Percentiles rank a stretch among this genome's conserved stretches.
phyloP scores from a whole-genome alignment of 2,797 vertebrate genomes.

The Gobio occitaniae region DNA sequence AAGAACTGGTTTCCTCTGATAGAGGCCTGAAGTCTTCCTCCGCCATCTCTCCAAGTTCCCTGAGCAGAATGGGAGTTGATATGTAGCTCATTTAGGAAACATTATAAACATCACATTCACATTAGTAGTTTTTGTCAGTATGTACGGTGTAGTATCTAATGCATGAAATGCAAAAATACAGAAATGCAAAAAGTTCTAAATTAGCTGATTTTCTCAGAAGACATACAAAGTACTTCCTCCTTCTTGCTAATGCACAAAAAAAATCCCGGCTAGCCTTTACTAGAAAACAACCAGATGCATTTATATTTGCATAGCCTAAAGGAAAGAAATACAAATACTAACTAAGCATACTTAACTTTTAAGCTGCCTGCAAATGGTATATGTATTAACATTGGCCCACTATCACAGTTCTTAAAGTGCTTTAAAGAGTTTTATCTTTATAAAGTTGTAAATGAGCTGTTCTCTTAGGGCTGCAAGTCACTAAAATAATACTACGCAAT shows the following conservation, averaged over 20 bases:
- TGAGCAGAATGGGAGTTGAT: background rate
- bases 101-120: background rate
- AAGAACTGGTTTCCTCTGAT: constrained; percentile 3
- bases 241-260: background rate
- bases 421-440: background rate
- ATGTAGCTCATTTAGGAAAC: background rate
- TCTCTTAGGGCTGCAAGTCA: background rate
- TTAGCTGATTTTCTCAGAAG: background rate
- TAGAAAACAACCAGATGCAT: background rate
- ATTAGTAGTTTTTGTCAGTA: background rate
- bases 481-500: background rate
- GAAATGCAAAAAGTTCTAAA: background rate
- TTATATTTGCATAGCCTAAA: background rate
- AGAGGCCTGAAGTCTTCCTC: constrained; percentile 35
- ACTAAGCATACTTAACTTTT: background rate
- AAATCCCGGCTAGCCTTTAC: constrained; percentile 12
- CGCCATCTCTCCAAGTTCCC: constrained; percentile 68
- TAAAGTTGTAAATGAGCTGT: background rate
- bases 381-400: background rate
- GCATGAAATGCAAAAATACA: background rate
- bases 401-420: background rate
- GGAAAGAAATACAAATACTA: background rate
- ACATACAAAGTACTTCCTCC: background rate
- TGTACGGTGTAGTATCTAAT: background rate
- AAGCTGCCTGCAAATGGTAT: background rate